Evolutionary conservation across 2,888 invertebrate species (phyloP), one percentile per base, ranked within the genome.

Genomic region (Cotesia congregata): DNA sequence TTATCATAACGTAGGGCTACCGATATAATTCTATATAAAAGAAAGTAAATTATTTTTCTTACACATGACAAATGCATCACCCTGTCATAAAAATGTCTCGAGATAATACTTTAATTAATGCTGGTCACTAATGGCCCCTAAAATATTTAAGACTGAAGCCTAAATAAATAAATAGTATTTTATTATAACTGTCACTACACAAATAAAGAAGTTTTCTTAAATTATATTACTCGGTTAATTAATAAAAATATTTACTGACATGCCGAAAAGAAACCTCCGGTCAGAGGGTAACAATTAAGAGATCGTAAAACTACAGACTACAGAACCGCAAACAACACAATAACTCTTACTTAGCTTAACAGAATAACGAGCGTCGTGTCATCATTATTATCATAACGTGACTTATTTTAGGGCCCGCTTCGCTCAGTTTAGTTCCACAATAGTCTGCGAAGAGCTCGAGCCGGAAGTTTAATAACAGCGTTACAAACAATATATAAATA

Each of bases 241-340:
- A 38, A 67, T 38, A 30, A 68, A 15, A 41, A 68, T 40, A 68
- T 41, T n/a, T 68, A 68, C 15, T 3, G 30, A 30, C 30, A 30
- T 40, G 30, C 61, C 39, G 38, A 17, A 38, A 72, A 64, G 7
- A 72, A 41, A 39, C 39, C n/a, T 17, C 41, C 30, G 72, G 64
- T 72, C 72, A 72, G 65, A 72, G 64, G 17, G 64, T 64, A 40
- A 72, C 72, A 72, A 50, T 72, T 50, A 72, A 72, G 64, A 72
- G 40, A 65, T 40, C 72, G 60, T 72, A 72, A 72, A 72, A 64
- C 38, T 15, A 1, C 40, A 59, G 6, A 64, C 64, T 72, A 40
- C 39, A 64, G 6, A n/a, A 62, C 72, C 15, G 20, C 6, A 20
- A 50, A 70, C 71, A 61, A 60, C 38, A 61, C 17, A 39, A 38